A percentile compares a stretch with the other conserved stretches of the same genome.
phyloP scores from a whole-genome alignment of 2,113 vertebrate genomes.

The Thermophis baileyi region DNA sequence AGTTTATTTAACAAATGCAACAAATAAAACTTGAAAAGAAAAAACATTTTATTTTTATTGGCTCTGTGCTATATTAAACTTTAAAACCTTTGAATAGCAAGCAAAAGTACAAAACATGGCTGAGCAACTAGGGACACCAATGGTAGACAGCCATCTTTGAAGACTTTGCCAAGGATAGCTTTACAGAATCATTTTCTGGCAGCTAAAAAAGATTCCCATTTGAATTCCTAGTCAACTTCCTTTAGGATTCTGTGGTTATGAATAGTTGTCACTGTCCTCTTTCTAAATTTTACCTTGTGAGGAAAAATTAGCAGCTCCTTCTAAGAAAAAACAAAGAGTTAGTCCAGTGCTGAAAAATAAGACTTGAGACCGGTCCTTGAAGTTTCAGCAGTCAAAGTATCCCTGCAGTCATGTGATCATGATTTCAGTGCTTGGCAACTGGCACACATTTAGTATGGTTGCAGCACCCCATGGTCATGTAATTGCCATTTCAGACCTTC shows the following conservation, averaged over 20 bases:
- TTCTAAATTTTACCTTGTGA: not conserved
- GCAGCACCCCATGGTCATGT: not conserved
- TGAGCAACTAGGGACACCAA: not conserved
- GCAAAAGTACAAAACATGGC: not conserved
- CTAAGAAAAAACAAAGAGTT: not conserved
- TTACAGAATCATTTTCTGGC: not conserved
- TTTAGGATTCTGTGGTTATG: not conserved
- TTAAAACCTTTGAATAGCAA: not conserved
- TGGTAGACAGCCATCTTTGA: not conserved
- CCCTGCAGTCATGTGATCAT: not conserved
- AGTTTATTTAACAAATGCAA: not conserved
- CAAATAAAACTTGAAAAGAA: not conserved
- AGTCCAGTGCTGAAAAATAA: not conserved
- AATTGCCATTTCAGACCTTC: not conserved
- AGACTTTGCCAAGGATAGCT: slow-evolving; percentile 12
- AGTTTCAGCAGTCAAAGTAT: not conserved
- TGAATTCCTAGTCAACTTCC: not conserved
- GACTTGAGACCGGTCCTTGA: not conserved
- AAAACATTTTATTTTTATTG: not conserved
- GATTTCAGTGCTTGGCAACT: not conserved
- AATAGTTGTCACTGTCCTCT: not conserved
- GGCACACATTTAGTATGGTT: not conserved
- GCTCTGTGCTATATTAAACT: not conserved
- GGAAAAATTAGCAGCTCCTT: not conserved
- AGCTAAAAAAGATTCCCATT: not conserved